Conservation (phyloP, 2,888 invertebrate species). For the Theretra japonica region DNA sequence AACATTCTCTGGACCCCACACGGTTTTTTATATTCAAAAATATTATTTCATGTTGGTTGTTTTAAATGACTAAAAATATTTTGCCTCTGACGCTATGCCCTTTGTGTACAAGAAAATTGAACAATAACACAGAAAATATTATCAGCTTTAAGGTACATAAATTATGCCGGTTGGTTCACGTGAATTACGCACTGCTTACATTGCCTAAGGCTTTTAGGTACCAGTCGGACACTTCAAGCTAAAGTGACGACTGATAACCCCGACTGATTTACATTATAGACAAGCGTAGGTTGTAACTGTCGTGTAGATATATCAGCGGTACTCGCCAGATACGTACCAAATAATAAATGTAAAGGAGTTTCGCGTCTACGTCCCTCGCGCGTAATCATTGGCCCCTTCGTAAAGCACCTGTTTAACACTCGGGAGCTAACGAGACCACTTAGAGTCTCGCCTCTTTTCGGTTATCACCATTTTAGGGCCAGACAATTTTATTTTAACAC, state of each 20-base stretch:
- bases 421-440: slow-evolving; percentile 33
- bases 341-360: slow-evolving; percentile 18
- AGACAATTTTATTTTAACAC: slow-evolving; percentile 30
- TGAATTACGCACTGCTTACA: slow-evolving; percentile 29
- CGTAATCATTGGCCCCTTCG: slow-evolving; percentile 31
- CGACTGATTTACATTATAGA: slow-evolving; percentile 33
- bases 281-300: slow-evolving; percentile 31
- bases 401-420: slow-evolving; percentile 37
- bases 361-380: slow-evolving; percentile 20
- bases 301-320: slow-evolving; percentile 28
- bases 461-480: slow-evolving; percentile 26
- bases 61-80: neutral
- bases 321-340: slow-evolving; percentile 20
- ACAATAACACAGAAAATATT: slow-evolving; percentile 5
- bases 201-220: slow-evolving; percentile 32
- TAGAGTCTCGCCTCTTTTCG: slow-evolving; percentile 35
- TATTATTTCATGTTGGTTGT: neutral
- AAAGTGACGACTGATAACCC: slow-evolving; percentile 33
- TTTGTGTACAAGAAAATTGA: slow-evolving; percentile 10
- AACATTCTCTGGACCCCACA: neutral
- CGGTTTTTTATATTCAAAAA: neutral
- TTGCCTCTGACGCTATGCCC: neutral
- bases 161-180: slow-evolving; percentile 24
- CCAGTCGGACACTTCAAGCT: slow-evolving; percentile 30
- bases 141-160: slow-evolving; percentile 28